Percentiles rank a stretch among this genome's conserved stretches.
Evolutionary conservation across 2,113 vertebrate species (phyloP).

Genomic region (Semnornis frantzii): DNA sequence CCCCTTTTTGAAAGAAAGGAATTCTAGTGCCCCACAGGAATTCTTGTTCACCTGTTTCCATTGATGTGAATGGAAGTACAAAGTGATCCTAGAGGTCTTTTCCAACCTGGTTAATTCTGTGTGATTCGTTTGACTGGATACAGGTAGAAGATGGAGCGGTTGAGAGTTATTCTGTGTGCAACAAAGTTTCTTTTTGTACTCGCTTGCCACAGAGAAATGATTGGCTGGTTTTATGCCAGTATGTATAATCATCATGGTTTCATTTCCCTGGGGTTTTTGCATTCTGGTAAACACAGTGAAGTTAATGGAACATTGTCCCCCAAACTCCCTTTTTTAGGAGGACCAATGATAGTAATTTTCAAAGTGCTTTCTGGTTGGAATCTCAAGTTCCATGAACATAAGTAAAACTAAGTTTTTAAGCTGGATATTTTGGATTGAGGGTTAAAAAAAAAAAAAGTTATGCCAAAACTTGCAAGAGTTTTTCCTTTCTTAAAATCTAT

Average conservation of each 20-base stretch:
- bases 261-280: neutral
- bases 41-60: neutral
- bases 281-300: neutral
- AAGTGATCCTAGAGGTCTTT: too few species aligned
- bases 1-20: neutral
- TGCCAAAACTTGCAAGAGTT: neutral
- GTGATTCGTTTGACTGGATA: neutral
- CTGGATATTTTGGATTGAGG: neutral
- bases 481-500: slow-evolving; percentile 13
- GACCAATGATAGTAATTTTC: neutral
- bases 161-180: neutral
- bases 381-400: neutral
- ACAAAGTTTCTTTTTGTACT: neutral
- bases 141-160: neutral
- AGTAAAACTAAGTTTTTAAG: neutral
- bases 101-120: too few species aligned
- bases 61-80: neutral
- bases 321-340: neutral
- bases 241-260: neutral
- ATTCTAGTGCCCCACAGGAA: neutral
- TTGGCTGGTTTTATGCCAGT: neutral
- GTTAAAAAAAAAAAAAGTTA: neutral
- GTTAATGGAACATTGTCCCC: neutral
- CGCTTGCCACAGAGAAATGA: neutral
- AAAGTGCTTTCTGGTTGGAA: neutral